Conservation (phyloP, 2,888 invertebrate genomes). For the Drosophila mercatorum region DNA sequence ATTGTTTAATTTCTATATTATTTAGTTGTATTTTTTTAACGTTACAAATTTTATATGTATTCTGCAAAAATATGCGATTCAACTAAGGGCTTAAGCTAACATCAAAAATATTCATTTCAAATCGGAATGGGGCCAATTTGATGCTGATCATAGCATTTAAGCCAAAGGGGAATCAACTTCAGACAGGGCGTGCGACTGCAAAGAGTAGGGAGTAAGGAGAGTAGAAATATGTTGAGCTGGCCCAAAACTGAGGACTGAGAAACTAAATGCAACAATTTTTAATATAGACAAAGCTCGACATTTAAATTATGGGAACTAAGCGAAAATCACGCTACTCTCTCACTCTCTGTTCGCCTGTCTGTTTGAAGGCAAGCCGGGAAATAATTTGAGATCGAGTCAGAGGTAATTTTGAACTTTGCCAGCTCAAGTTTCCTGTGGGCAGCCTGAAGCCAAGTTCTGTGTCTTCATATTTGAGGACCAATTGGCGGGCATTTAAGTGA, state of each 20-base stretch:
- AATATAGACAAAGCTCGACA: slow-evolving; percentile 84
- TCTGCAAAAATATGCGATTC: too few relatives aligned
- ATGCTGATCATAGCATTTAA: slow-evolving; percentile 55
- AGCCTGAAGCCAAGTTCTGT: slow-evolving; percentile 8
- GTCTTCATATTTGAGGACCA: not conserved
- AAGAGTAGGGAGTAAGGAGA: slow-evolving; percentile 22
- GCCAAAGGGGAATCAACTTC: slow-evolving; percentile 23
- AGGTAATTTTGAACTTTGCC: slow-evolving; percentile 49
- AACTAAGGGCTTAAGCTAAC: too few relatives aligned
- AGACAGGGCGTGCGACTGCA: slow-evolving; percentile 57
- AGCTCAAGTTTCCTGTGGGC: not conserved
- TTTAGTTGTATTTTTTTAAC: too few relatives aligned
- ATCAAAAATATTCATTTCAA: slow-evolving; percentile 47
- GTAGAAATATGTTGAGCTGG: slow-evolving; percentile 5
- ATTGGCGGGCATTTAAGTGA: slow-evolving; percentile 1
- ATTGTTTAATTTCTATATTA: too few relatives aligned
- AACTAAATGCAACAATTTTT: slow-evolving; percentile 69
- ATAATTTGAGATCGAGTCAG: slow-evolving; percentile 59
- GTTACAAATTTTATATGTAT: too few relatives aligned
- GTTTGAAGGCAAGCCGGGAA: slow-evolving; percentile 21
- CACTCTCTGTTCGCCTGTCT: slow-evolving; percentile 27
- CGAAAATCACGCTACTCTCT: slow-evolving; percentile 53
- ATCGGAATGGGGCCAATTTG: slow-evolving; percentile 65
- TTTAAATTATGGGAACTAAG: slow-evolving; percentile 84
- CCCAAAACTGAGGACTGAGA: slow-evolving; percentile 5